Conservation (phyloP, 2,113 vertebrate genomes). For the Nipponia nippon region DNA sequence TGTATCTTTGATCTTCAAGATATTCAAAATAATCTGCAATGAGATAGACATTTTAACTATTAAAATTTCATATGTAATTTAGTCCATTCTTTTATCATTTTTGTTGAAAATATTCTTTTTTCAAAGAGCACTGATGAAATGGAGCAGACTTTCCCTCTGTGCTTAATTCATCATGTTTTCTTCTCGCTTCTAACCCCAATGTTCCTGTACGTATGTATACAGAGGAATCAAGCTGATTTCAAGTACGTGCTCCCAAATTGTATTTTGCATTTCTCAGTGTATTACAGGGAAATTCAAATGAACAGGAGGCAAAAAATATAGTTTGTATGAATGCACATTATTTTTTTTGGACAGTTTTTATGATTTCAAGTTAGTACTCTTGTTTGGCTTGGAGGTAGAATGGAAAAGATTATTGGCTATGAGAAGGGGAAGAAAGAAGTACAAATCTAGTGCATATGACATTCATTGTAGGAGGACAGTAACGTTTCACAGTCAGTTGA, state of each 20-base stretch:
- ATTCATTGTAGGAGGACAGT: not conserved
- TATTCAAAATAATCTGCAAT: not conserved
- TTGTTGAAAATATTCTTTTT: not conserved
- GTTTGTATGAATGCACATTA: not conserved
- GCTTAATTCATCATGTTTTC: not conserved
- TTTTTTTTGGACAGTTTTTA: constrained; percentile 38
- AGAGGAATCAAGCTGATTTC: not conserved
- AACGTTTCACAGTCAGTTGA: not conserved
- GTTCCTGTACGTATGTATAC: not conserved
- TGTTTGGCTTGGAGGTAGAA: constrained; percentile 53
- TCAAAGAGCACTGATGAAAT: not conserved
- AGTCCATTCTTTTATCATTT: not conserved
- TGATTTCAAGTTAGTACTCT: constrained; percentile 39
- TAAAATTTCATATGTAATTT: not conserved
- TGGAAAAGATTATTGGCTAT: constrained; percentile 34
- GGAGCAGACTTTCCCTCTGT: not conserved
- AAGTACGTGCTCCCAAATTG: not conserved
- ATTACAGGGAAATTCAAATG: constrained; percentile 13
- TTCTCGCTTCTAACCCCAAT: not conserved
- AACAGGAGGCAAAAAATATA: not conserved
- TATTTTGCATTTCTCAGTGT: not conserved
- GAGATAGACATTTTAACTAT: not conserved
- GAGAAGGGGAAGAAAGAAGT: not conserved
- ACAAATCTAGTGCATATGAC: not conserved
- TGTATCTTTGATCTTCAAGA: not conserved